These are phyloP conservation scores for Sorex fumeus DNA, from an alignment of 2,113 vertebrate species.

Conservation along the genomic window DNA sequence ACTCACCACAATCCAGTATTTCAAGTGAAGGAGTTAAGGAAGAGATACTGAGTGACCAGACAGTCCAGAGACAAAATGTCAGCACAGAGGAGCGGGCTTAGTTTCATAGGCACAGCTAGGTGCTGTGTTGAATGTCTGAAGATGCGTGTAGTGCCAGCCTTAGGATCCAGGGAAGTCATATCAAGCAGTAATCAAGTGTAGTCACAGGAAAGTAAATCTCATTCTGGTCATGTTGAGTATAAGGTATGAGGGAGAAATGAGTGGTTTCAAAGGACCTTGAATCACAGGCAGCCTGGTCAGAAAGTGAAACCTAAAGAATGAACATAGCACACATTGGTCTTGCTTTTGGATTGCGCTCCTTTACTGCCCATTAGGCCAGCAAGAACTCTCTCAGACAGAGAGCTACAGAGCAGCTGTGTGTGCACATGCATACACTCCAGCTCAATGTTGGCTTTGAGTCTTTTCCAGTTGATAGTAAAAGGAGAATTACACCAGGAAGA, in stretches of 20 bases:
- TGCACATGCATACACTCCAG: too few relatives aligned
- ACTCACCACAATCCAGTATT: background rate
- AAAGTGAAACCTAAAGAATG: background rate
- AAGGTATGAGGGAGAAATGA: background rate
- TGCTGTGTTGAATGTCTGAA: background rate
- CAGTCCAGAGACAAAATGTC: background rate
- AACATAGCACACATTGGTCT: background rate
- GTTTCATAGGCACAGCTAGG: background rate
- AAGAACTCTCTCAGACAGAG: too few relatives aligned
- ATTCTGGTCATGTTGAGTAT: background rate
- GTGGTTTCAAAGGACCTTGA: background rate
- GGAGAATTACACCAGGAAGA: background rate
- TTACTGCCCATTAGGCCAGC: background rate
- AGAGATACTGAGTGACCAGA: background rate
- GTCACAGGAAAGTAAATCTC: background rate
- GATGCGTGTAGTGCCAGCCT: too few relatives aligned
- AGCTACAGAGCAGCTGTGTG: too few relatives aligned
- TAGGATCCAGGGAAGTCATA: too few relatives aligned
- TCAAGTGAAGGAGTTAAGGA: slow-evolving; percentile 44
- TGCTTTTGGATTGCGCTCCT: background rate
- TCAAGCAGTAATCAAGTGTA: too few relatives aligned
- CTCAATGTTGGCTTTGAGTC: background rate
- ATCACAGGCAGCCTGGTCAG: background rate
- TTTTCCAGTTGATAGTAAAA: background rate
- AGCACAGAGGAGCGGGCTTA: background rate